These are phyloP conservation scores for Phaenicophaeus curvirostris DNA, from an alignment of 2,797 vertebrate species.

Conservation along the genomic window DNA sequence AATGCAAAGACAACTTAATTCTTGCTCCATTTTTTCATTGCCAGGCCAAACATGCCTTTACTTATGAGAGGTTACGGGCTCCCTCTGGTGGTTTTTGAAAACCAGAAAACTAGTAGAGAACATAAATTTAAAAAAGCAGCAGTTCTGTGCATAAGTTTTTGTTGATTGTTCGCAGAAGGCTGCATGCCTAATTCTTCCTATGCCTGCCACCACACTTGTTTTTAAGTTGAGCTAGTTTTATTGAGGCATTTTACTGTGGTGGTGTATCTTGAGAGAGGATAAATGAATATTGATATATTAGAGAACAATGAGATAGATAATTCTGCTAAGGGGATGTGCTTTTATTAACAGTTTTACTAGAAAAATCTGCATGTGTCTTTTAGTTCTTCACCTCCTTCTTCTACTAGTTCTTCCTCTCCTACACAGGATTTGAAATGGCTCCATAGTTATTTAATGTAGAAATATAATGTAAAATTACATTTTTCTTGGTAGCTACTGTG, in stretches of 20 bases:
- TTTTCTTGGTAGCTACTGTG: neutral
- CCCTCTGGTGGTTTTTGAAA: conserved; percentile 54
- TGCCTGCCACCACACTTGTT: neutral
- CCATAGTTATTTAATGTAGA: neutral
- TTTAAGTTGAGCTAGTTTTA: neutral
- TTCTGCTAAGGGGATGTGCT: neutral
- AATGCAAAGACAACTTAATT: neutral
- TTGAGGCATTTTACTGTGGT: neutral
- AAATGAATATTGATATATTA: neutral
- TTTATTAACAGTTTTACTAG: neutral
- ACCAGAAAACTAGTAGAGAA: neutral
- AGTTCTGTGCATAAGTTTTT: neutral
- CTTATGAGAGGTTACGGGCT: neutral
- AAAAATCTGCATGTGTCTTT: neutral
- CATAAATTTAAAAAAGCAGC: neutral
- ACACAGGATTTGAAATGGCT: neutral
- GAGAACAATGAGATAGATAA: neutral
- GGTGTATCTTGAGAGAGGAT: neutral
- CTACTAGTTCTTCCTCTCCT: neutral
- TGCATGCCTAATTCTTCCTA: neutral
- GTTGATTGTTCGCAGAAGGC: neutral
- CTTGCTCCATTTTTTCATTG: neutral
- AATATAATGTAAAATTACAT: neutral
- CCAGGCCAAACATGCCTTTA: neutral
- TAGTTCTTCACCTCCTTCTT: neutral